phyloP scores from a whole-genome alignment of 2,888 invertebrate species.

The Cinara cedri region DNA sequence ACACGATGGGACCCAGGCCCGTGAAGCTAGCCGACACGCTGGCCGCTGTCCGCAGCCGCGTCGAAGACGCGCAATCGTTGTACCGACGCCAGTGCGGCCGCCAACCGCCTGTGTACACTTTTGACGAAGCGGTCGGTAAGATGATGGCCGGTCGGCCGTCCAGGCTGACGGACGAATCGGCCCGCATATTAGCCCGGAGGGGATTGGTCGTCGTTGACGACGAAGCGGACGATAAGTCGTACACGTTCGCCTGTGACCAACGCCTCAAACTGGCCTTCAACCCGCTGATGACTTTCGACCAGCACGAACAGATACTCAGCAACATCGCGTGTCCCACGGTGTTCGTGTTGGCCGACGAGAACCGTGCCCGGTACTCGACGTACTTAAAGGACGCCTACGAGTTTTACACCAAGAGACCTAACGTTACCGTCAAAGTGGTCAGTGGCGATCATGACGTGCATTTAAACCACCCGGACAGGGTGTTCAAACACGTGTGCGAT shows the following conservation, averaged over 20 bases:
- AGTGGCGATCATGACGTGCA: slow-evolving; percentile 61
- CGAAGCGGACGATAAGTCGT: slow-evolving; percentile 59
- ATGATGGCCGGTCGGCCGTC: slow-evolving; percentile 58
- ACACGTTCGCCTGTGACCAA: slow-evolving; percentile 62
- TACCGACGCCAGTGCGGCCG: slow-evolving; percentile 58
- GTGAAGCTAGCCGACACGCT: slow-evolving; percentile 39
- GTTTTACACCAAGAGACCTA: slow-evolving; percentile 38
- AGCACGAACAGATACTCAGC: slow-evolving; percentile 58
- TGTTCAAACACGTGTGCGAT: slow-evolving; percentile 35
- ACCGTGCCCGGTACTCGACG: slow-evolving; percentile 54
- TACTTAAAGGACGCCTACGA: slow-evolving; percentile 57
- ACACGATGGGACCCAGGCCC: slow-evolving; percentile 58
- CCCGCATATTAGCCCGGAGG: slow-evolving; percentile 59
- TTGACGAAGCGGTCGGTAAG: slow-evolving; percentile 59
- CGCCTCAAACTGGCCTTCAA: slow-evolving; percentile 60
- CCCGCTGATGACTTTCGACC: slow-evolving; percentile 59
- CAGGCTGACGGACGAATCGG: slow-evolving; percentile 59
- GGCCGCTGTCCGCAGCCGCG: slow-evolving; percentile 58
- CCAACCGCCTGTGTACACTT: slow-evolving; percentile 60
- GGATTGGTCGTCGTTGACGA: slow-evolving; percentile 58
- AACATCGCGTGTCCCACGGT: slow-evolving; percentile 59
- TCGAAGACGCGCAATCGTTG: slow-evolving; percentile 54
- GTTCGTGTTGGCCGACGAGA: slow-evolving; percentile 59
- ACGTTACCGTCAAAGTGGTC: slow-evolving; percentile 58
- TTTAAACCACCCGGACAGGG: slow-evolving; percentile 59